A percentile compares a stretch with the other conserved stretches of the same genome.
Conservation (phyloP, 2,113 vertebrate species). For the Daphoenositta chrysoptera region DNA sequence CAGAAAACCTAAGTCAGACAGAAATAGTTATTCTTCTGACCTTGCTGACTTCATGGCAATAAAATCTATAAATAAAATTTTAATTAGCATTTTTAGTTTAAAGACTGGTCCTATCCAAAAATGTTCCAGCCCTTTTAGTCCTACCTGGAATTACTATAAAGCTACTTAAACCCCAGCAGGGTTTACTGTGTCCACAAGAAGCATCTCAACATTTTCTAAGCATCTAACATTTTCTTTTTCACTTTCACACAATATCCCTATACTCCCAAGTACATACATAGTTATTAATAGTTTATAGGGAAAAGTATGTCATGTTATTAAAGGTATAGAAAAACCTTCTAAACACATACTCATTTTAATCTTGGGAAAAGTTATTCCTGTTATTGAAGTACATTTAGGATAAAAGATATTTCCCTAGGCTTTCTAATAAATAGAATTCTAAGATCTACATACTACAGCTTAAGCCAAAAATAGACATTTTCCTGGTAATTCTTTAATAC, state of each 20-base stretch:
- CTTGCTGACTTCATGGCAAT: not conserved
- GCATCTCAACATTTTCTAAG: not conserved
- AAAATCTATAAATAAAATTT: not conserved
- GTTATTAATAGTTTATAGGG: not conserved
- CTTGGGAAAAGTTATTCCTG: not conserved
- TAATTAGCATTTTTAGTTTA: not conserved
- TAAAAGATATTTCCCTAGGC: not conserved
- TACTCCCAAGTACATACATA: fast-evolving
- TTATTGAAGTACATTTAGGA: not conserved
- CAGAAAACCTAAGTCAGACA: not conserved
- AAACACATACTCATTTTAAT: not conserved
- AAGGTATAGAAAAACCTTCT: not conserved
- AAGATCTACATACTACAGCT: not conserved
- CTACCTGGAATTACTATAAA: not conserved
- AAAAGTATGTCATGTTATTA: not conserved
- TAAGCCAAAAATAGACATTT: not conserved
- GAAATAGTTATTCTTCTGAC: not conserved
- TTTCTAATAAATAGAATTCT: not conserved
- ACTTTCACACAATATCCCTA: not conserved
- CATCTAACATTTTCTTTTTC: too few relatives aligned
- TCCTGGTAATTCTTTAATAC: not conserved
- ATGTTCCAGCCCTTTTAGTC: not conserved
- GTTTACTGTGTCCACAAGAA: not conserved
- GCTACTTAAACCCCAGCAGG: not conserved
- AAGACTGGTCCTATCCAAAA: not conserved